phyloP scores from a whole-genome alignment of 2,888 invertebrate species.

The Hesperia comma region DNA sequence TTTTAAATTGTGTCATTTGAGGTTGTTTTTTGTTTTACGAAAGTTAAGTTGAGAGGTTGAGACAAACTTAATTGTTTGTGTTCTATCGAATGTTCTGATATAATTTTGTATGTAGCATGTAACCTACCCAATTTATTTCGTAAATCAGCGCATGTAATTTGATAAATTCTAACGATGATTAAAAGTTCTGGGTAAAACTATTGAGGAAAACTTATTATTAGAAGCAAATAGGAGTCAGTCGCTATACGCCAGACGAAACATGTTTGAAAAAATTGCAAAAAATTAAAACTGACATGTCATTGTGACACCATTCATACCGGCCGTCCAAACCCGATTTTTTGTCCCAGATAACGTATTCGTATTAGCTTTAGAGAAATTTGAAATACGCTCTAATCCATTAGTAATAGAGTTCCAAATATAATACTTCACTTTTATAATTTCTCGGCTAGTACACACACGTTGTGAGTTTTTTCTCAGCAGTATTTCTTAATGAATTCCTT shows the following conservation, averaged over 20 bases:
- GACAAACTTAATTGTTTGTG: too few species aligned
- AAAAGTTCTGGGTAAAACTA: neutral
- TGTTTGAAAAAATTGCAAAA: constrained; percentile 62
- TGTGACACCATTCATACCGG: constrained; percentile 80
- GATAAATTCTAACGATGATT: neutral
- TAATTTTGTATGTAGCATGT: too few species aligned
- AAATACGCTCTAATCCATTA: constrained; percentile 41
- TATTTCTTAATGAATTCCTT: constrained; percentile 78
- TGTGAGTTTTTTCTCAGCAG: constrained; percentile 62
- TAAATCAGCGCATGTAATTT: neutral
- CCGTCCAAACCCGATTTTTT: constrained; percentile 64
- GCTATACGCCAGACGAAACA: constrained; percentile 27
- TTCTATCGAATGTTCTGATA: too few species aligned
- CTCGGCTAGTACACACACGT: constrained; percentile 44
- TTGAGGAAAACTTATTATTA: neutral
- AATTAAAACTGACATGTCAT: constrained; percentile 75
- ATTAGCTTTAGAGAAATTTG: constrained; percentile 12
- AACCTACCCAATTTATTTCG: too few species aligned
- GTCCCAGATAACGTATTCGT: constrained; percentile 36
- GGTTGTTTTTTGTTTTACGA: too few species aligned
- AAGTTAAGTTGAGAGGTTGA: too few species aligned
- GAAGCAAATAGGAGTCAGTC: constrained; percentile 10
- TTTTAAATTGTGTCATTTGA: too few species aligned
- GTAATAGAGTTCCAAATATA: constrained; percentile 45
- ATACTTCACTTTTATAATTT: constrained; percentile 30